Conservation (phyloP, 2,797 vertebrate genomes). For the Bufotes viridis region DNA sequence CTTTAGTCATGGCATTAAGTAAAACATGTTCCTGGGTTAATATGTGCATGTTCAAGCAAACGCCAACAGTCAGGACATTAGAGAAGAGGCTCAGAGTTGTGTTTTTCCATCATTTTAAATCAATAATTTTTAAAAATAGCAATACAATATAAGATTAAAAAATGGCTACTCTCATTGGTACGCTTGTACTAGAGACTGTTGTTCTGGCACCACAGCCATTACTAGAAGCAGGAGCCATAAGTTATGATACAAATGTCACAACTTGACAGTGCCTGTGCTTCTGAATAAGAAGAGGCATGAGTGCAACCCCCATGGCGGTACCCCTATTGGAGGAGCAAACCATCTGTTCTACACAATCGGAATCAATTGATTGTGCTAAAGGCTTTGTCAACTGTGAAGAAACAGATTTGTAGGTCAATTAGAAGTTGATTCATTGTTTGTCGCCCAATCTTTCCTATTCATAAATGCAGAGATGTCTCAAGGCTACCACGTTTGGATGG, state of each 20-base stretch:
- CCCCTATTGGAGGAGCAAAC: background rate
- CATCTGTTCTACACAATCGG: background rate
- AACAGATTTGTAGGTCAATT: background rate
- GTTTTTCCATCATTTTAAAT: too few species aligned
- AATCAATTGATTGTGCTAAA: background rate
- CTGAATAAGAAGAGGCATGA: background rate
- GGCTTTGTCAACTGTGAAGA: background rate
- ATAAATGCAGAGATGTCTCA: too few species aligned
- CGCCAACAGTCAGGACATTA: background rate
- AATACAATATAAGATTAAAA: too few species aligned
- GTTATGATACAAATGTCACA: background rate
- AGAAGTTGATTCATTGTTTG: background rate
- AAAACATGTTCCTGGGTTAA: constrained; percentile 18
- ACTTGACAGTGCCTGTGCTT: background rate
- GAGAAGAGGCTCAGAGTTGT: background rate
- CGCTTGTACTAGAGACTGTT: background rate
- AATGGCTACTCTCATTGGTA: too few species aligned
- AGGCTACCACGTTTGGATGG: too few species aligned
- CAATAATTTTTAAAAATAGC: too few species aligned
- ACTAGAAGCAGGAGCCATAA: background rate
- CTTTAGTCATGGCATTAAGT: constrained; percentile 9
- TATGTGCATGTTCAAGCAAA: background rate
- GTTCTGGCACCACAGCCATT: background rate
- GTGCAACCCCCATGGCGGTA: background rate
- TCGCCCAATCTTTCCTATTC: background rate